Evolutionary conservation across 1,140 invertebrate species (phyloP), one percentile per base, ranked within the genome.

Genomic region (Penaeus indicus): DNA sequence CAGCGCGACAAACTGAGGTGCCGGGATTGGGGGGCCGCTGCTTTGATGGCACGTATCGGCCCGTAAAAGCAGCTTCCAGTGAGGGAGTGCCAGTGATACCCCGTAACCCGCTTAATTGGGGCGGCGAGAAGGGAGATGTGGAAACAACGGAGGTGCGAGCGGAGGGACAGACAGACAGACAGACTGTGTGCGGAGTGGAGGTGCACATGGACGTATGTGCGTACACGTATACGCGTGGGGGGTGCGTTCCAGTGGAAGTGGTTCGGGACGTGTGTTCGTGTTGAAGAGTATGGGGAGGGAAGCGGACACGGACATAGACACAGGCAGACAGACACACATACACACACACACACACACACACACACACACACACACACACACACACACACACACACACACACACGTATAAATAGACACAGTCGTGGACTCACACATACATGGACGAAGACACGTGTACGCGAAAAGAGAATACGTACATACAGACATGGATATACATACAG

Each of bases 31-130:
- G 27, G 67, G 82, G 27, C 67, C 67, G 82, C 0, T 0, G 82
- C 82, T 84, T 84, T 84, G 82, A 84, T 69, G 82, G 82, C 67
- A 67, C 64, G 69, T 85, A 85, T 60, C 78, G 69, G 75, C 21
- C n/a, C 72, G 75, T 64, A 63, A 77, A 85, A 85, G 75, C 60
- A 78, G 60, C 69, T 85, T 85, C 54, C 75, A 85, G 54, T 69
- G 75, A 85, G 72, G 79, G 79, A 60, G 79, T 11, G 79, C 27
- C 82, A 42, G 64, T 67, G 42, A 22, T 72, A 42, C 27, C 63
- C 64, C 32, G 32, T 84, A 84, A 84, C 82, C 82, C 82, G 63
- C 82, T 84, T 84, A 84, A 84, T 84, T 84, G 82, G 82, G 82
- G 64, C 25, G 42, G 25, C 63, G n/a, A 67, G 42, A 75, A 32